Base-by-base conservation (phyloP, 1,140 invertebrate genomes). In the Campodea augens region DNA sequence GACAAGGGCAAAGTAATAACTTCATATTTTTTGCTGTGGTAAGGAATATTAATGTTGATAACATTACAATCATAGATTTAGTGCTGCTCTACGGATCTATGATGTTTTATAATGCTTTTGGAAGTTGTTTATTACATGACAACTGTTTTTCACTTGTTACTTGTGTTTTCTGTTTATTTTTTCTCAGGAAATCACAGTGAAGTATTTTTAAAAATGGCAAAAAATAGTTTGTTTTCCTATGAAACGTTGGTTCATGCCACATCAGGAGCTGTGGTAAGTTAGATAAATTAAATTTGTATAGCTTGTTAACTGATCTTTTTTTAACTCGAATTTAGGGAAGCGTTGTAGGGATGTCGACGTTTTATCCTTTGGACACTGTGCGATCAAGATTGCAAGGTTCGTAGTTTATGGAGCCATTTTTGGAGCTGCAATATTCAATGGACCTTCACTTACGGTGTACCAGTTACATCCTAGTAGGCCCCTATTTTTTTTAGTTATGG, bases 311-410 rank as follows among this genome's bases (percentile, higher is more conserved):
- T 19, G 10, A 21, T 25, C 37, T 5, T 2, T 48, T 50, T 53
- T 52, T 46, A 48, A 52, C 59, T n/a, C n/a, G n/a, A 51, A 70
- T 70, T 52, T 62, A 89, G 82, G 85, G 82, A 18, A 83, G 82
- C 61, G 76, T 83, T 13, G 72, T 85, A 45, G 81, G 82, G 2
- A 86, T 89, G 80, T 68, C 75, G 49, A 71, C 77, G 2, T 84
- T 88, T 61, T 89, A 81, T 55, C 86, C 86, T 10, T 59, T 91
- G 48, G 86, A 91, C 58, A 88, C 80, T 40, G 71, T 88, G 12
- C 70, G 84, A 52, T 81, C 79, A 45, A 68, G 83, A 58, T 62
- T 86, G 52, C 86, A 90, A 71, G 62, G 79, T 83, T 71, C 71
- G 70, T 68, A 43, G 41, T 25, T 21, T 46, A 20, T 27, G 29